Conservation (phyloP, 2,888 invertebrate genomes). For the Nomada ruficornis region DNA sequence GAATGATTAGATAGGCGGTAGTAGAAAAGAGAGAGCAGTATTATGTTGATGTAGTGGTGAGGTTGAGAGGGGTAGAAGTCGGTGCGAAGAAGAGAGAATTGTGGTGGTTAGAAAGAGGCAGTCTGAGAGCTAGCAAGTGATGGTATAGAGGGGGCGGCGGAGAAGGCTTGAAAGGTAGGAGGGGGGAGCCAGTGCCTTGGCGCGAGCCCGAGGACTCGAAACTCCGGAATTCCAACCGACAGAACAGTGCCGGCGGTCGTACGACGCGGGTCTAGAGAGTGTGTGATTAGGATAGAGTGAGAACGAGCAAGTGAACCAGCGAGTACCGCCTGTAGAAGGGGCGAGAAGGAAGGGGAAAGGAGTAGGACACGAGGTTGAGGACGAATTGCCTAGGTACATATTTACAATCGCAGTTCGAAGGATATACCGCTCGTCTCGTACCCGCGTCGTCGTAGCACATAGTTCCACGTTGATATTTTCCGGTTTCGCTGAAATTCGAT, state of each 20-base stretch:
- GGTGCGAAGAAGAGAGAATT: constrained; percentile 36
- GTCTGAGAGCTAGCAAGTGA: constrained; percentile 61
- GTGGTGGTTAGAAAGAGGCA: constrained; percentile 46
- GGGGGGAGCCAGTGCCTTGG: constrained; percentile 74
- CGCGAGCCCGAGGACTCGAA: constrained; percentile 79
- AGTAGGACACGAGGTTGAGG: constrained; percentile 50
- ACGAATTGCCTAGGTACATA: constrained; percentile 35
- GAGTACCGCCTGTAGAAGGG: constrained; percentile 19
- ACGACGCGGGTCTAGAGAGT: constrained; percentile 75
- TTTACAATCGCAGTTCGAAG: constrained; percentile 57
- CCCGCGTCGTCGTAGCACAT: constrained; percentile 32
- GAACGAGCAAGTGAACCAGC: constrained; percentile 34
- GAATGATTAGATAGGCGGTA: constrained; percentile 28
- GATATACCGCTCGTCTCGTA: constrained; percentile 43
- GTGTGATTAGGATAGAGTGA: constrained; percentile 44
- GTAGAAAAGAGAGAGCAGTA: constrained; percentile 36
- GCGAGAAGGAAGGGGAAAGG: constrained; percentile 16
- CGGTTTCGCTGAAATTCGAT: constrained; percentile 14
- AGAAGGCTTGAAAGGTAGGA: constrained; percentile 63
- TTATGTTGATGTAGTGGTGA: not conserved
- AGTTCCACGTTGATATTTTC: not conserved
- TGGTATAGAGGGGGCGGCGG: constrained; percentile 56
- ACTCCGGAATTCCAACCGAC: constrained; percentile 81
- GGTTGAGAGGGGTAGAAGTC: constrained; percentile 36
- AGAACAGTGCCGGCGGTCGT: constrained; percentile 80